Evolutionary conservation across 2,797 vertebrate species (phyloP).

Genomic region (Myoxocephalus aenaeus): DNA sequence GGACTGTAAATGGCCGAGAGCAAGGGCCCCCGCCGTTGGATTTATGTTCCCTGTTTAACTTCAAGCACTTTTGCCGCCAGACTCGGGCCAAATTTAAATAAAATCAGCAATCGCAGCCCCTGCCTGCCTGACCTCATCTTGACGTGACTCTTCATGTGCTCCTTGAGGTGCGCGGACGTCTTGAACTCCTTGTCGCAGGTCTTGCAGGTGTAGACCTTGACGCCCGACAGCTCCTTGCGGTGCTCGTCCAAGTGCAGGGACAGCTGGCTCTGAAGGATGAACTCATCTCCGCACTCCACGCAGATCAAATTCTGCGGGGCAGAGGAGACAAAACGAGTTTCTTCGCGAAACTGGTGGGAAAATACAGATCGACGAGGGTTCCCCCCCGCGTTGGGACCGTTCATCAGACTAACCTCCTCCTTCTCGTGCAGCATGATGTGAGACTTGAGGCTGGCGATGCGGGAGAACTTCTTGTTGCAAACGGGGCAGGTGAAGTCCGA

Average conservation of each 20-base stretch:
- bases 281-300: constrained; percentile 97
- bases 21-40: background rate
- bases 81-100: background rate
- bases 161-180: constrained; percentile 88
- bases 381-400: background rate
- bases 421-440: constrained; percentile 98
- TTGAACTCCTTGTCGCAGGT: constrained; percentile 92
- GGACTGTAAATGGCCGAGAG: background rate
- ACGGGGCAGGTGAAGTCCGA: constrained; percentile 93
- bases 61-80: background rate
- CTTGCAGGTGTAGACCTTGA: constrained; percentile 89
- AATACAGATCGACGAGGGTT: background rate
- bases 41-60: background rate
- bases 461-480: constrained; percentile 95
- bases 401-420: constrained; percentile 88
- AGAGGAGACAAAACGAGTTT: background rate
- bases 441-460: constrained; percentile 97
- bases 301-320: constrained; percentile 93
- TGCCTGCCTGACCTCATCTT: constrained; percentile 88
- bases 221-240: constrained; percentile 91
- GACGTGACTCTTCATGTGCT: constrained; percentile 93
- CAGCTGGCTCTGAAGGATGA: constrained; percentile 96
- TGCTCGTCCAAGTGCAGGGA: constrained; percentile 95
- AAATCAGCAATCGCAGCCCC: background rate
- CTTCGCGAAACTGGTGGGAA: rapidly evolving